Base-by-base conservation (phyloP, 2,888 invertebrate genomes). In the Pristionchus japonicus region DNA sequence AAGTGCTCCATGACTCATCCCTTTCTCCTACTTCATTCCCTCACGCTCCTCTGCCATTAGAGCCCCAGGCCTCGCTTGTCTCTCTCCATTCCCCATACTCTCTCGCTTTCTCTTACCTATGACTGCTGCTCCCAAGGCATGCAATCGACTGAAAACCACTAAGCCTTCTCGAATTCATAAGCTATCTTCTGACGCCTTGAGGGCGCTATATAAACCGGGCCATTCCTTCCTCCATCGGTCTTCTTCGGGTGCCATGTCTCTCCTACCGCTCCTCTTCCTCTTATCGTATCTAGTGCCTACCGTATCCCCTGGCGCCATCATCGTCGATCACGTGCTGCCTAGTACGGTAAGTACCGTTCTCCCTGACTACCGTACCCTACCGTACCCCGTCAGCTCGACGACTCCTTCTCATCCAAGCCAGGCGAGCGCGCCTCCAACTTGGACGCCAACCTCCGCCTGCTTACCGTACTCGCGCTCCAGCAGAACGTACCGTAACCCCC, bases 381-480 rank as follows among this genome's bases (percentile, higher is more conserved):
- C 64, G 64, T 64, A 70, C 15, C 20, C 37, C 31, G 90, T 2
- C 89, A 89, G 34, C 89, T 93, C 15, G 89, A 91, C 34, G 88
- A 89, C 37, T 74, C 89, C 27, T 90, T 89, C 82, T 80, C 90
- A 31, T 90, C 91, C 17, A 89, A 89, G 15, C 89, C 92, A 15
- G 92, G 91, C 7, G 89, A 91, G 77, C 87, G 93, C 40, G 92
- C 92, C 11, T 90, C 90, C 11, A 91, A 90, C 74, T 88, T 93
- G n/a, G 93, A 93, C 67, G 89, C 74, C 77, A 92, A 92, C 64
- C 88, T 92, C 31, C 90, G 92, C 15, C 88, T 92, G n/a, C 84
- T 92, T 34, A 91, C 91, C 23, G 91, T 91, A 17, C 82, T 92
- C 23, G 88, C 90, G 34, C 87, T 92, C n/a, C 91, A 91, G 70